phyloP scores from a whole-genome alignment of 2,113 vertebrate species.

The Rhinolophus sinicus region DNA sequence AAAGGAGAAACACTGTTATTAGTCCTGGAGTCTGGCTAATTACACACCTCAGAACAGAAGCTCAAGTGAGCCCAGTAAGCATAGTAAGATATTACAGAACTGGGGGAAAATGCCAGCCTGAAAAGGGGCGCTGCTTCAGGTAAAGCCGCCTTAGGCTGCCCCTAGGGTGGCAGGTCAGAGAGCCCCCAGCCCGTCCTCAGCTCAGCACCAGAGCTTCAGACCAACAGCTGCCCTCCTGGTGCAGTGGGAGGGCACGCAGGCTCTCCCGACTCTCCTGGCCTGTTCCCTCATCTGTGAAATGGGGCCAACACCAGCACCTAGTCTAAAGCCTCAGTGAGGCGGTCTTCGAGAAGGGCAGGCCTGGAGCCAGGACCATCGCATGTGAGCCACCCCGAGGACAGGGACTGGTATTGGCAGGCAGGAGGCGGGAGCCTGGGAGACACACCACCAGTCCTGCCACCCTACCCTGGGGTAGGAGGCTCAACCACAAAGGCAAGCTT shows the following conservation, averaged over 20 bases:
- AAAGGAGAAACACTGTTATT: slow-evolving; percentile 51
- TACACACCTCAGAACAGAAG: slow-evolving; percentile 48
- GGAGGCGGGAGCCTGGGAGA: neutral
- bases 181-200: too few relatives aligned
- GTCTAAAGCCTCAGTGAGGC: neutral
- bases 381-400: neutral
- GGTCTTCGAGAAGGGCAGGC: neutral
- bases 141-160: accelerated
- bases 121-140: neutral
- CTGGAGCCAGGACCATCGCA: neutral
- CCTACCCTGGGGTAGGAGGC: neutral
- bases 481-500: slow-evolving; percentile 56
- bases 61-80: neutral
- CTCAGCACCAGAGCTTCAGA: neutral
- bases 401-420: neutral
- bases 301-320: neutral
- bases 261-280: neutral
- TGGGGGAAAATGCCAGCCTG: accelerated
- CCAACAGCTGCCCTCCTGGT: neutral
- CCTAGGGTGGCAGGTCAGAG: neutral
- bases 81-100: neutral
- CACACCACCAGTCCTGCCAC: neutral
- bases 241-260: accelerated
- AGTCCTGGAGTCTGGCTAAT: slow-evolving; percentile 68
- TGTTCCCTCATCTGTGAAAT: neutral